Conservation (phyloP, 1,140 invertebrate species). For the Scaptomyza montana region DNA sequence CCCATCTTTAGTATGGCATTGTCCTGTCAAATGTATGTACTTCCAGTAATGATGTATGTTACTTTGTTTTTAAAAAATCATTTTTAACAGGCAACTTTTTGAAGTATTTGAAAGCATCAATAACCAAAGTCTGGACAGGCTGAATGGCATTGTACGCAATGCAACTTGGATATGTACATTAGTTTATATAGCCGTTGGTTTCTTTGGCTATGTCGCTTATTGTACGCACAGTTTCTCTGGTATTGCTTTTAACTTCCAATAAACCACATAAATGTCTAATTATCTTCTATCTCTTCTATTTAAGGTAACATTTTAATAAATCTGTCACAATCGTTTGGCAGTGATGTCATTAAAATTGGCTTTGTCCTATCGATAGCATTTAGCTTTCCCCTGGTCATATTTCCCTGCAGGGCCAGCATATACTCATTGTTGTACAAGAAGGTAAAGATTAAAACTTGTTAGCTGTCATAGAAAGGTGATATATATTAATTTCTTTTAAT, state of each 20-base stretch:
- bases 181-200: constrained; percentile 94
- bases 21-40: constrained; percentile 95
- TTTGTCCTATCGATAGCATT: constrained; percentile 97
- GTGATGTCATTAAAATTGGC: constrained; percentile 95
- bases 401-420: constrained; percentile 96
- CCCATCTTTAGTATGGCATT: constrained; percentile 98
- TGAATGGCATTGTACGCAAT: constrained; percentile 93
- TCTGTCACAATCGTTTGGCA: constrained; percentile 91
- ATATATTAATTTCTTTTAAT: neutral
- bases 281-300: neutral
- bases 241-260: constrained; percentile 84
- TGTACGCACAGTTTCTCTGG: constrained; percentile 91
- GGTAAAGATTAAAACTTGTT: constrained; percentile 85
- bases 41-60: neutral
- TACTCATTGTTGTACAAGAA: constrained; percentile 95
- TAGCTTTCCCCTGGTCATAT: constrained; percentile 98
- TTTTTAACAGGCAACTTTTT: constrained; percentile 92
- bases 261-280: neutral
- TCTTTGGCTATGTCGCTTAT: constrained; percentile 98
- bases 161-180: constrained; percentile 96
- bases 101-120: constrained; percentile 96
- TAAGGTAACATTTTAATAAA: constrained; percentile 95
- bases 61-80: neutral
- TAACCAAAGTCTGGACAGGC: constrained; percentile 93
- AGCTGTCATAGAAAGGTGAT: neutral